Conservation (phyloP, 2,888 invertebrate genomes). For the Tupiocoris notatus region DNA sequence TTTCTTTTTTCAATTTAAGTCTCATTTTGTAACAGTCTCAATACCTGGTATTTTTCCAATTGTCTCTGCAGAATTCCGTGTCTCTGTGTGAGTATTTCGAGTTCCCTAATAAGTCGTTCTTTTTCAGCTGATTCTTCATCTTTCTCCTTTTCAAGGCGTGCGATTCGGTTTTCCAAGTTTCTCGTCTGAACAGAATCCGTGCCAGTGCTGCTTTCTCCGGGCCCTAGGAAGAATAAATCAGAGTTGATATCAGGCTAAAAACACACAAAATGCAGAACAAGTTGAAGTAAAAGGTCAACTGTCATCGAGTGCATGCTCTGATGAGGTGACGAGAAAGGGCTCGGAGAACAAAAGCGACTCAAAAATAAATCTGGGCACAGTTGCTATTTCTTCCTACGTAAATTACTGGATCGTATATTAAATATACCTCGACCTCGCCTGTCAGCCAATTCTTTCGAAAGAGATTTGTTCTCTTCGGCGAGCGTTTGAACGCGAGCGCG, state of each 20-base stretch:
- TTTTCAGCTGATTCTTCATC: constrained; percentile 63
- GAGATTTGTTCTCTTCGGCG: constrained; percentile 58
- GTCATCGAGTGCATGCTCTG: no score
- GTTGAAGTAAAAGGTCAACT: no score
- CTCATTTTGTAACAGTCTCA: no score
- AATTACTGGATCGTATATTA: no score
- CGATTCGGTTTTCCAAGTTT: constrained; percentile 55
- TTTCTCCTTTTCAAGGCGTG: constrained; percentile 71
- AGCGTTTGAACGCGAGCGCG: constrained; percentile 71
- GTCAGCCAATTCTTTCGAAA: constrained; percentile 38
- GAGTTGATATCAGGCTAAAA: background rate
- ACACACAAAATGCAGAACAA: background rate
- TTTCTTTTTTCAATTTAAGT: no score
- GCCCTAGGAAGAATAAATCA: constrained; percentile 12
- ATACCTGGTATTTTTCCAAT: constrained; percentile 59
- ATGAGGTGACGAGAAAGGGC: no score
- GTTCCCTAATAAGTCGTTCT: constrained; percentile 59
- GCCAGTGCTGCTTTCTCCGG: constrained; percentile 22
- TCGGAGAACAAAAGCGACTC: no score
- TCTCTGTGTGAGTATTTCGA: constrained; percentile 71
- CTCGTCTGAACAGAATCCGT: constrained; percentile 7
- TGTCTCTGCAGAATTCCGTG: constrained; percentile 68
- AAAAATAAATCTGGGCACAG: background rate
- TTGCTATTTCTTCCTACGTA: no score
- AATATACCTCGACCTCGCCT: constrained; percentile 12